phyloP scores from a whole-genome alignment of 2,797 vertebrate species.

The Tragelaphus oryx region DNA sequence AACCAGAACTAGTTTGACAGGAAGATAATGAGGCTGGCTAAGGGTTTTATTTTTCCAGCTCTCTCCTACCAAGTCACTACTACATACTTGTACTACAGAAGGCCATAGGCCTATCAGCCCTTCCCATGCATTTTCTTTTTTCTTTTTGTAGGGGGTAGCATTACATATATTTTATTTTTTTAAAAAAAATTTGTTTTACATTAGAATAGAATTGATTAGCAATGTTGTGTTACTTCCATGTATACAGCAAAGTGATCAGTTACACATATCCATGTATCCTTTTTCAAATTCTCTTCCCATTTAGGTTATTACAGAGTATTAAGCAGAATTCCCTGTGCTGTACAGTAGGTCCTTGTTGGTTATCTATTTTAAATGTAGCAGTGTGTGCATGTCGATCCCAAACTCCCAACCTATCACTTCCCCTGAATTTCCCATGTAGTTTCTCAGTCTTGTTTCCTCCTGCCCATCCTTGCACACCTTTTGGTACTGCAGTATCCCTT shows the following conservation, averaged over 20 bases:
- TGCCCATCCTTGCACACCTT: background rate
- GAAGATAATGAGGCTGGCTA: background rate
- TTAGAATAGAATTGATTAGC: background rate
- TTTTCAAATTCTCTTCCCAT: background rate
- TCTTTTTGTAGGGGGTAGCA: background rate
- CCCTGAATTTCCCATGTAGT: background rate
- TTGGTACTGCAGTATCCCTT: too few species aligned
- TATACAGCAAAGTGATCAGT: background rate
- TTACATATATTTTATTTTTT: background rate
- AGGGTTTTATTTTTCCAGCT: background rate
- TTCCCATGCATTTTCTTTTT: background rate
- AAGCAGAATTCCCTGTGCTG: background rate
- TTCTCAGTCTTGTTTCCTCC: background rate
- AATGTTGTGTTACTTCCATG: background rate
- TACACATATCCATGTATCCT: background rate
- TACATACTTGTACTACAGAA: background rate
- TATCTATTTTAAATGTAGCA: background rate
- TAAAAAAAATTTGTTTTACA: background rate
- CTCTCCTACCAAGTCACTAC: background rate
- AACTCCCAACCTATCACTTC: background rate
- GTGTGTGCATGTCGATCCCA: too few species aligned
- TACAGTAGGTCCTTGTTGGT: background rate
- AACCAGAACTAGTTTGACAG: background rate
- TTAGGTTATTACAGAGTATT: background rate
- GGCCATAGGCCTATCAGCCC: background rate